These are phyloP conservation scores for Argya squamiceps DNA, from an alignment of 2,797 vertebrate species.

Conservation along the genomic window DNA sequence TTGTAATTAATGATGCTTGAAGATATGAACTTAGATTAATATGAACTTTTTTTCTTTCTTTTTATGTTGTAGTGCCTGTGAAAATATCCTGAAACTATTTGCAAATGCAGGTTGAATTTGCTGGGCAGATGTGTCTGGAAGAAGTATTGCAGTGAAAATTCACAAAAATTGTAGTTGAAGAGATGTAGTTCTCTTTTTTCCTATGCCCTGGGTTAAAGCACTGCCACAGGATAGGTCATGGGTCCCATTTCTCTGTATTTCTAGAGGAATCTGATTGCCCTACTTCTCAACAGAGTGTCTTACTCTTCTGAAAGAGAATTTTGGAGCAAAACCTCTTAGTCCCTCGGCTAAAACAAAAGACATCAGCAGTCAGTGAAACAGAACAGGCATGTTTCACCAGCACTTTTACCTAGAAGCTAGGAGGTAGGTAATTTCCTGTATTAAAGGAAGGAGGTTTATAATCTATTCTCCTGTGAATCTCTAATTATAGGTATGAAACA, in stretches of 20 bases:
- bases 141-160: background rate
- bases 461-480: background rate
- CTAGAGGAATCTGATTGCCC: background rate
- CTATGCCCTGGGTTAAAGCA: background rate
- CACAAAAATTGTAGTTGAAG: background rate
- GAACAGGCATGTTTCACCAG: background rate
- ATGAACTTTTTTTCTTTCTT: background rate
- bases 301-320: background rate
- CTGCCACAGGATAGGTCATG: background rate
- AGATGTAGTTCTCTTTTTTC: background rate
- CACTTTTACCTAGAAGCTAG: background rate
- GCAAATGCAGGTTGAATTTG: background rate
- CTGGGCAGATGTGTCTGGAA: background rate
- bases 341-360: background rate
- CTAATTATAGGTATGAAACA: background rate
- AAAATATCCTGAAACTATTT: conserved; percentile 40
- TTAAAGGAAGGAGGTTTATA: background rate
- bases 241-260: background rate
- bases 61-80: background rate
- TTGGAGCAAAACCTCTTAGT: background rate
- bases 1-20: background rate
- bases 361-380: background rate
- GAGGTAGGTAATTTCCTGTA: background rate
- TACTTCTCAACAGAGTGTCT: background rate
- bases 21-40: background rate